Evolutionary conservation across 2,113 vertebrate species (phyloP).

Genomic region (Neogobius melanostomus): DNA sequence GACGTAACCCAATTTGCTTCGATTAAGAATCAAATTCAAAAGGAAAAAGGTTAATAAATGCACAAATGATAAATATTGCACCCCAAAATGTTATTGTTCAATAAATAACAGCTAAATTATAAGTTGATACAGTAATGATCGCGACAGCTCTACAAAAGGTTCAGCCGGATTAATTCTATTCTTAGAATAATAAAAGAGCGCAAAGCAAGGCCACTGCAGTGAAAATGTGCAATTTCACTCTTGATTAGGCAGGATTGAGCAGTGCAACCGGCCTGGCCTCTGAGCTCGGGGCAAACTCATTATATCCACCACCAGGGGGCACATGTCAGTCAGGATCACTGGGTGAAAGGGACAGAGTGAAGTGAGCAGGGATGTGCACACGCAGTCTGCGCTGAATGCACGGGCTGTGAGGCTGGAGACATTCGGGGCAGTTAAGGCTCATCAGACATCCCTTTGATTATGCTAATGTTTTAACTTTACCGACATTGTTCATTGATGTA

Average conservation of each 20-base stretch:
- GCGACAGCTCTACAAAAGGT: too few species aligned
- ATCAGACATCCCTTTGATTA: not conserved
- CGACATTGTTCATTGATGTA: too few species aligned
- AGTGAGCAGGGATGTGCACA: not conserved
- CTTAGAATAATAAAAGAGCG: not conserved
- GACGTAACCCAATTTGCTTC: too few species aligned
- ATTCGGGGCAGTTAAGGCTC: not conserved
- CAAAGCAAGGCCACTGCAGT: conserved; percentile 40
- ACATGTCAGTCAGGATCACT: conserved; percentile 58
- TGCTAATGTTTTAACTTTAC: not conserved
- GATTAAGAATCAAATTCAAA: too few species aligned
- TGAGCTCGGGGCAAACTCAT: conserved; percentile 39
- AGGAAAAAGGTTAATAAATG: too few species aligned
- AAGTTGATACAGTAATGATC: too few species aligned
- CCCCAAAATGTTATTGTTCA: too few species aligned
- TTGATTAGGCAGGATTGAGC: conserved; percentile 29
- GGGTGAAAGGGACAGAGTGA: conserved; percentile 19
- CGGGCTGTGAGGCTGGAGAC: not conserved
- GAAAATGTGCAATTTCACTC: conserved; percentile 22
- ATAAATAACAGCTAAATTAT: too few species aligned
- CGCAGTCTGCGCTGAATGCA: too few species aligned
- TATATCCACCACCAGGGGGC: conserved; percentile 69
- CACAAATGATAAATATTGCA: too few species aligned
- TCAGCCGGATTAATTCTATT: too few species aligned
- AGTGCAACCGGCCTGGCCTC: conserved; percentile 20